Percentiles rank a stretch among this genome's conserved stretches.
Conservation (phyloP, 2,113 vertebrate species). For the Coregonus clupeaformis region DNA sequence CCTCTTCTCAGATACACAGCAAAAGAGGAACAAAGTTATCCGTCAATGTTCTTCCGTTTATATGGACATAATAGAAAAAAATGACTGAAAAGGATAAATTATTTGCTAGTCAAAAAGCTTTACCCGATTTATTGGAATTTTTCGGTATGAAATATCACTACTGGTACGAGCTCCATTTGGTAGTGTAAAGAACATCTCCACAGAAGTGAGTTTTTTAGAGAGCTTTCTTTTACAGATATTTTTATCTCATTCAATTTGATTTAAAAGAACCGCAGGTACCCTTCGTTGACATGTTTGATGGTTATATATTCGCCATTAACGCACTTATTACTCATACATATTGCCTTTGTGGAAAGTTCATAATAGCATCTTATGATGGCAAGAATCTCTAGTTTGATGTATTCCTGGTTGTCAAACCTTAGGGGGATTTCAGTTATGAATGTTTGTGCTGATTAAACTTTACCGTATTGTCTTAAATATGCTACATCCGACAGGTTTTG, state of each 20-base stretch:
- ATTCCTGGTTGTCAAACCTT: constrained; percentile 11
- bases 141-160: background rate
- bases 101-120: background rate
- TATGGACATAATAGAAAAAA: background rate
- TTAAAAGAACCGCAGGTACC: constrained; percentile 19
- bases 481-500: constrained; percentile 6
- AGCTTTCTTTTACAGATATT: background rate
- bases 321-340: background rate
- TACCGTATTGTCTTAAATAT: constrained; percentile 53
- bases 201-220: background rate
- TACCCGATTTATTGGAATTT: constrained; percentile 10
- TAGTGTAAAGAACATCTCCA: background rate
- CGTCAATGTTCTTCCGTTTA: background rate
- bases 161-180: background rate
- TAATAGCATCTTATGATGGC: background rate
- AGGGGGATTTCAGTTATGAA: constrained; percentile 5
- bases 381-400: background rate
- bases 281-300: constrained; percentile 19
- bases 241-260: constrained; percentile 8
- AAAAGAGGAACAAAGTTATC: background rate
- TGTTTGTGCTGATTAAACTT: constrained; percentile 55
- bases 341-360: background rate
- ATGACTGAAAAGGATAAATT: background rate
- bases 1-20: background rate
- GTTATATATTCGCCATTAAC: too few relatives aligned